These are phyloP conservation scores for Eidolon helvum DNA, from an alignment of 2,113 vertebrate genomes.

Conservation along the genomic window DNA sequence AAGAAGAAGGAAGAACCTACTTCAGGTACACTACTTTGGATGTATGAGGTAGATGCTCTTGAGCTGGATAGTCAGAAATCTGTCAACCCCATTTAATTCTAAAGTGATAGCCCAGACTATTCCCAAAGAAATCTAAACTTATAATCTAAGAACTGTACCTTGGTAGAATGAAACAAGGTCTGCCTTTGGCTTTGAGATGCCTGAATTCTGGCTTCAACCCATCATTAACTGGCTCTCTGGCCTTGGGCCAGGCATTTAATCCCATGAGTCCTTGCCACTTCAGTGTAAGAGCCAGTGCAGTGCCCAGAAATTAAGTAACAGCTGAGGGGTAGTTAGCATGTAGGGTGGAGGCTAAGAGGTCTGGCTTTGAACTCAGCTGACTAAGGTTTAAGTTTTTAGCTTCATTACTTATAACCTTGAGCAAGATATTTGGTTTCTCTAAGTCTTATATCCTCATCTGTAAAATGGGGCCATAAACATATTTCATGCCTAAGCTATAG, in stretches of 20 bases:
- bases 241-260: background rate
- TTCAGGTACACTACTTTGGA: constrained; percentile 82
- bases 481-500: background rate
- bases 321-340: background rate
- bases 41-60: background rate
- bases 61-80: background rate
- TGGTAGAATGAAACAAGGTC: background rate
- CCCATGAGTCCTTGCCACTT: background rate
- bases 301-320: background rate
- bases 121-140: background rate
- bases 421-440: background rate
- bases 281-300: background rate
- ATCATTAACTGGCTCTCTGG: background rate
- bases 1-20: constrained; percentile 81
- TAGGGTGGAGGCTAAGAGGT: background rate
- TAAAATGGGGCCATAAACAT: background rate
- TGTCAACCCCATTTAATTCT: background rate
- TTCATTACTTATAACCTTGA: background rate
- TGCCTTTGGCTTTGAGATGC: background rate
- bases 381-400: background rate
- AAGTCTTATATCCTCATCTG: background rate
- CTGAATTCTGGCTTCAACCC: background rate
- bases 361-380: background rate
- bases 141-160: background rate
- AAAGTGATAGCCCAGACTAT: background rate